Conservation (phyloP, 1,140 invertebrate genomes). For the Drosophila lacertosa region DNA sequence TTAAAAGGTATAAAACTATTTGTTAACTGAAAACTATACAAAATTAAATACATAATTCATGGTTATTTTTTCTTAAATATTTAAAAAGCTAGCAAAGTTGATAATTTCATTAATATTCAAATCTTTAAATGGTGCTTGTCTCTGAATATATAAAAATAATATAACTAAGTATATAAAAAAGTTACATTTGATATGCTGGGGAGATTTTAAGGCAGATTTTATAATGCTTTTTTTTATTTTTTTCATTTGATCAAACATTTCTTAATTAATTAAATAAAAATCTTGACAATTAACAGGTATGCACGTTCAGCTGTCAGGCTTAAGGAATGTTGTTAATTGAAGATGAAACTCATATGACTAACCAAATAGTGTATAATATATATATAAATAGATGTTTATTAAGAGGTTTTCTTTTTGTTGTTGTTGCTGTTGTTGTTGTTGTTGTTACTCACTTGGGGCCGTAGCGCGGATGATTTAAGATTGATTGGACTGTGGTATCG, state of each 20-base stretch:
- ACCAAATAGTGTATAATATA: background rate
- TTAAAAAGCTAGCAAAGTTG: no score
- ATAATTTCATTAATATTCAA: no score
- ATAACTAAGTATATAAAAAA: no score
- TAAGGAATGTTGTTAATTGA: conserved; percentile 40
- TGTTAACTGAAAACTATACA: no score
- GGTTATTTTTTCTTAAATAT: no score
- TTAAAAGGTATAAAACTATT: no score
- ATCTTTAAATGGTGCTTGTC: no score
- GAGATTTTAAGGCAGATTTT: no score
- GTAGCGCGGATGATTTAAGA: conserved; percentile 95
- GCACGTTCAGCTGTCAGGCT: conserved; percentile 3
- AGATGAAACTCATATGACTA: background rate
- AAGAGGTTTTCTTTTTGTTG: conserved; percentile 15
- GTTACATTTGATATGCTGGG: no score
- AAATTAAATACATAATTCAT: no score
- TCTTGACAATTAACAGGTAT: conserved; percentile 9
- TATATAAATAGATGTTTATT: background rate
- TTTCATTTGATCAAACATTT: background rate
- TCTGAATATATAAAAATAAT: no score
- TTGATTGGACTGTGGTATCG: conserved; percentile 96
- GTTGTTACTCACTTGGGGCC: conserved; percentile 89
- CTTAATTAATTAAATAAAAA: background rate
- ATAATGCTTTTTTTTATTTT: background rate
- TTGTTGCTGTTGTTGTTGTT: conserved; percentile 13